Evolutionary conservation across 2,888 invertebrate species (phyloP).

Genomic region (Drosophila greeni): DNA sequence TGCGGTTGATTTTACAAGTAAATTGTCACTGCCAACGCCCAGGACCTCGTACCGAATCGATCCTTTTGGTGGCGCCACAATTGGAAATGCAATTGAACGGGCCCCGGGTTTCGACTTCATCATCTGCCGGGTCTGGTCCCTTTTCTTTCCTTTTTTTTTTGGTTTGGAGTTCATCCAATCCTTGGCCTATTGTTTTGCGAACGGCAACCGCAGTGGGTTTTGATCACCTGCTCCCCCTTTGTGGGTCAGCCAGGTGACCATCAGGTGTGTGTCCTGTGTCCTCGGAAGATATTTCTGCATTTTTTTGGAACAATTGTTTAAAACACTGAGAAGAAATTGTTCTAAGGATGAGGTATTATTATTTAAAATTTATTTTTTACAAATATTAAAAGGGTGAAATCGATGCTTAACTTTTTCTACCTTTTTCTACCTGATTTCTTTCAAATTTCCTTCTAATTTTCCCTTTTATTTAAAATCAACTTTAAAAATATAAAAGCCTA

Average conservation of each 20-base stretch:
- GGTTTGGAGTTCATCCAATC: conserved; percentile 5
- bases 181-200: conserved; percentile 48
- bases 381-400: neutral
- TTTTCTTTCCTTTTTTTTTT: conserved; percentile 1
- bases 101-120: conserved; percentile 33
- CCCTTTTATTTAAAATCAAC: neutral
- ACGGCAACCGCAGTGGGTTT: conserved; percentile 33
- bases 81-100: conserved; percentile 56
- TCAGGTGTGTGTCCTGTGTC: neutral
- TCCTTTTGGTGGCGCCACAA: conserved; percentile 22
- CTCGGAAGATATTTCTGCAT: neutral
- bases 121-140: conserved; percentile 2
- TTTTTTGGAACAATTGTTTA: conserved; percentile 5
- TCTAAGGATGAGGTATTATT: too few species aligned
- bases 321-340: neutral
- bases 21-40: conserved; percentile 44
- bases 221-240: neutral
- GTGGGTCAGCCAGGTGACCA: neutral
- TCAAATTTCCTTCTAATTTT: neutral
- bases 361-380: neutral
- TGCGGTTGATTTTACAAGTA: conserved; percentile 57
- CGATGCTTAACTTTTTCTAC: rapidly evolving
- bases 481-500: neutral
- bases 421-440: too few species aligned
- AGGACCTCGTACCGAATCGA: conserved; percentile 1